These are phyloP conservation scores for Buathra laborator DNA, from an alignment of 2,888 invertebrate species.

Conservation along the genomic window DNA sequence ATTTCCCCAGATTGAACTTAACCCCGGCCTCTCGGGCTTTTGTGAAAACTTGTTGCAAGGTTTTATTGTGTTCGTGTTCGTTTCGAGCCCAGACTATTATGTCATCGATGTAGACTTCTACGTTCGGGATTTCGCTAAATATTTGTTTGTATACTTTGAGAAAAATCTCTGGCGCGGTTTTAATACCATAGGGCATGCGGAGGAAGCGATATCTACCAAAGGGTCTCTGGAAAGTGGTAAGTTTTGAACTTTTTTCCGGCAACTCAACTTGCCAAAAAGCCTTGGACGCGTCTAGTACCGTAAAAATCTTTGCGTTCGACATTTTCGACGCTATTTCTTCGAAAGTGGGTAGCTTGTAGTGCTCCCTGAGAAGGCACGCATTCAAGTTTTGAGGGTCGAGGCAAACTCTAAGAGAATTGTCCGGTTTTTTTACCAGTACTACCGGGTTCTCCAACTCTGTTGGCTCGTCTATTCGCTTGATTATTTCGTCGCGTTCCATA, in stretches of 20 bases:
- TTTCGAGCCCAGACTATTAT: conserved; percentile 66
- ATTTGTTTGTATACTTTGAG: conserved; percentile 67
- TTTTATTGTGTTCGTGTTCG: conserved; percentile 54
- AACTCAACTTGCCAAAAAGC: conserved; percentile 75
- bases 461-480: conserved; percentile 58
- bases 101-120: conserved; percentile 68
- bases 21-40: conserved; percentile 48
- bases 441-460: conserved; percentile 68
- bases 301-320: conserved; percentile 70
- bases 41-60: conserved; percentile 45
- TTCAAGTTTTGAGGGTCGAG: conserved; percentile 77
- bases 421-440: conserved; percentile 66
- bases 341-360: conserved; percentile 74
- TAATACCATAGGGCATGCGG: conserved; percentile 73
- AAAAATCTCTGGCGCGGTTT: conserved; percentile 67
- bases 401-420: conserved; percentile 74
- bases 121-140: conserved; percentile 60
- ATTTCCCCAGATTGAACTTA: conserved; percentile 63
- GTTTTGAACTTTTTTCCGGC: conserved; percentile 70
- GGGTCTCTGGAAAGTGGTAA: conserved; percentile 76
- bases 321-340: conserved; percentile 76
- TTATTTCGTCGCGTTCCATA: conserved; percentile 59
- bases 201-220: conserved; percentile 75
- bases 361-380: conserved; percentile 70
- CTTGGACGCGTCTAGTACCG: conserved; percentile 71